Conservation (phyloP, 1,140 invertebrate species). For the Colletes gigas region DNA sequence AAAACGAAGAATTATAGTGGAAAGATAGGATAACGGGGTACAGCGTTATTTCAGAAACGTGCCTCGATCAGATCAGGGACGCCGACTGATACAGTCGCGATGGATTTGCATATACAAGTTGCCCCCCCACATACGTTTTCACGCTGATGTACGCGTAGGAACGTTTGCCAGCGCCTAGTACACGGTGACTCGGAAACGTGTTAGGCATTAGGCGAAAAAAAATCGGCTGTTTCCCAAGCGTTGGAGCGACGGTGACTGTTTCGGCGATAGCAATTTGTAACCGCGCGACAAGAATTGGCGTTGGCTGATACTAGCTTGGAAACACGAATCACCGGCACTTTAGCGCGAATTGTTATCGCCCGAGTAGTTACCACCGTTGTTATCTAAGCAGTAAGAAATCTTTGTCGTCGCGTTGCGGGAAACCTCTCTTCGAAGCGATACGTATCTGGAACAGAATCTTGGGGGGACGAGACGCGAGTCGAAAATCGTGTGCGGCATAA, state of each 20-base stretch:
- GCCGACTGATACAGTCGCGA: background rate
- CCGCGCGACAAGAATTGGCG: slow-evolving; percentile 32
- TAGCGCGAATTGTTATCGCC: slow-evolving; percentile 34
- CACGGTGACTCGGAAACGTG: background rate
- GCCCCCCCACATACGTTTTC: background rate
- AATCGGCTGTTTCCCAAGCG: background rate
- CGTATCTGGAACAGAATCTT: background rate
- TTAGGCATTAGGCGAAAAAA: slow-evolving; percentile 4
- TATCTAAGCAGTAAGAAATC: slow-evolving; percentile 18
- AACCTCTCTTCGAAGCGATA: slow-evolving; percentile 5
- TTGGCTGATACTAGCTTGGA: background rate
- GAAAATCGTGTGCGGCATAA: slow-evolving; percentile 39
- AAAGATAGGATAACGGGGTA: too few species aligned
- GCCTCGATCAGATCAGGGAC: background rate
- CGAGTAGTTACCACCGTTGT: slow-evolving; percentile 29
- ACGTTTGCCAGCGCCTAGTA: too few species aligned
- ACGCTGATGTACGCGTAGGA: background rate
- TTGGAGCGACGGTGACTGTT: background rate
- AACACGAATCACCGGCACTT: slow-evolving; percentile 15
- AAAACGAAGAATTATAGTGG: too few species aligned
- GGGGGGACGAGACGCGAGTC: slow-evolving; percentile 9
- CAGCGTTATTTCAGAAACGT: background rate
- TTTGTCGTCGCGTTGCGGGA: slow-evolving; percentile 12
- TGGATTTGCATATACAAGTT: background rate
- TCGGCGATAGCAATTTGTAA: slow-evolving; percentile 31